Evolutionary conservation across 2,888 invertebrate genomes (phyloP).

Genomic region (Mylabris sibirica): DNA sequence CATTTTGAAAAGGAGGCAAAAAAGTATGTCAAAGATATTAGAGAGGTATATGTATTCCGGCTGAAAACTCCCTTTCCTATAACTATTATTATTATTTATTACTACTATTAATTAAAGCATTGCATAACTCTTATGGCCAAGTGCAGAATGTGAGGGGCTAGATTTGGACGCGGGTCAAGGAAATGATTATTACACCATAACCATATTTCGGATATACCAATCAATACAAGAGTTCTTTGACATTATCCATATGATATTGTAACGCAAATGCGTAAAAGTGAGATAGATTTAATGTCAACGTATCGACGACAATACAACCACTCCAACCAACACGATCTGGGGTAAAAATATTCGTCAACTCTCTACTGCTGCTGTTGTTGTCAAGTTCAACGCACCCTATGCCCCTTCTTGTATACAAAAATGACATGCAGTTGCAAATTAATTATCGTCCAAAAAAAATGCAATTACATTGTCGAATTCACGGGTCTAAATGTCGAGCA

Average conservation of each 20-base stretch:
- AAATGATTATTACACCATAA: background rate
- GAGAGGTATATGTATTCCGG: background rate
- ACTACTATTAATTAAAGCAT: background rate
- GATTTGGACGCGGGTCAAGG: background rate
- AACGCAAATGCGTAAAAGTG: background rate
- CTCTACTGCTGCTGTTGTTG: background rate
- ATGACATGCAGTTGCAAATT: background rate
- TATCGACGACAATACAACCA: slow-evolving; percentile 12
- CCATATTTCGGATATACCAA: background rate
- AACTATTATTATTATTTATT: background rate
- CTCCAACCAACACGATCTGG: slow-evolving; percentile 10
- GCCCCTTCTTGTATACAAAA: background rate
- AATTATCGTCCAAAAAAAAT: slow-evolving; percentile 26
- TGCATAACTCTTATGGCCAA: background rate
- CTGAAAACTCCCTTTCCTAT: background rate
- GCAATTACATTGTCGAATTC: slow-evolving; percentile 37
- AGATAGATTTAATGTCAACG: slow-evolving; percentile 9
- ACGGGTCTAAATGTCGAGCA: slow-evolving; percentile 46
- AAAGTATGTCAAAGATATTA: slow-evolving; percentile 11
- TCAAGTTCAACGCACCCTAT: slow-evolving; percentile 6
- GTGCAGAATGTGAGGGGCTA: background rate
- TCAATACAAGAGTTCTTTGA: slow-evolving; percentile 6
- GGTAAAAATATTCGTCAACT: slow-evolving; percentile 12
- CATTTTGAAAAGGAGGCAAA: background rate
- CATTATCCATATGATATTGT: background rate